Evolutionary conservation across 2,888 invertebrate species (phyloP).

Genomic region (Chrysotoxum bicinctum): DNA sequence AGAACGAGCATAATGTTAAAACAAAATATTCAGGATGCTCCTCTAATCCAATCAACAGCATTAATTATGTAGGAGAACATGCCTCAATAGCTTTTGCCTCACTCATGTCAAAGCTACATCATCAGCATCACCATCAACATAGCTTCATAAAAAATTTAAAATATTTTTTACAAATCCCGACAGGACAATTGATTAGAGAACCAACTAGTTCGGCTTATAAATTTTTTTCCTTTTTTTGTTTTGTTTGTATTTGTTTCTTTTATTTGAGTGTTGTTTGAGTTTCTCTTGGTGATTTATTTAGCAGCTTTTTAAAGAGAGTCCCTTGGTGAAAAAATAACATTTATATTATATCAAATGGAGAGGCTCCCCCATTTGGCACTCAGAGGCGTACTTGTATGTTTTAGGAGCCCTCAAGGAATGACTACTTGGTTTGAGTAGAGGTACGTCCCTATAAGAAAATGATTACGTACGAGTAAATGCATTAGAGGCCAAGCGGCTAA

Average conservation of each 20-base stretch:
- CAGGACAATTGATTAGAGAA: slow-evolving; percentile 66
- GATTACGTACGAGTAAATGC: too few relatives aligned
- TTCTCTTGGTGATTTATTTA: slow-evolving; percentile 44
- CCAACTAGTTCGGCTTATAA: neutral
- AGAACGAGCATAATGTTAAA: neutral
- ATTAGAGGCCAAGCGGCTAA: too few relatives aligned
- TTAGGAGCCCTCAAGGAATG: neutral
- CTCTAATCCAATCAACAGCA: slow-evolving; percentile 66
- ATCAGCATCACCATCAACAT: slow-evolving; percentile 11
- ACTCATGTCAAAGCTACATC: slow-evolving; percentile 47
- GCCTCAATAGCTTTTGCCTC: slow-evolving; percentile 41
- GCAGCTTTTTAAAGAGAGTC: slow-evolving; percentile 7
- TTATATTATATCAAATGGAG: neutral
- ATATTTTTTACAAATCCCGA: slow-evolving; percentile 55
- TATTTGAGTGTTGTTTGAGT: slow-evolving; percentile 4
- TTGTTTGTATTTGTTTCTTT: neutral
- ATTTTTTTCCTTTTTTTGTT: slow-evolving; percentile 3
- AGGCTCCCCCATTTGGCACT: neutral
- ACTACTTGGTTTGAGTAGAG: neutral
- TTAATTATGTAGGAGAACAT: slow-evolving; percentile 59
- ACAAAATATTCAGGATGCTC: slow-evolving; percentile 25
- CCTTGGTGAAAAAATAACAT: slow-evolving; percentile 1
- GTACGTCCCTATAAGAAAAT: too few relatives aligned
- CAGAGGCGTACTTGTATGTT: neutral
- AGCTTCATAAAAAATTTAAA: slow-evolving; percentile 58